Base-by-base conservation (phyloP, 2,113 vertebrate genomes). In the Danionella cerebrum region DNA sequence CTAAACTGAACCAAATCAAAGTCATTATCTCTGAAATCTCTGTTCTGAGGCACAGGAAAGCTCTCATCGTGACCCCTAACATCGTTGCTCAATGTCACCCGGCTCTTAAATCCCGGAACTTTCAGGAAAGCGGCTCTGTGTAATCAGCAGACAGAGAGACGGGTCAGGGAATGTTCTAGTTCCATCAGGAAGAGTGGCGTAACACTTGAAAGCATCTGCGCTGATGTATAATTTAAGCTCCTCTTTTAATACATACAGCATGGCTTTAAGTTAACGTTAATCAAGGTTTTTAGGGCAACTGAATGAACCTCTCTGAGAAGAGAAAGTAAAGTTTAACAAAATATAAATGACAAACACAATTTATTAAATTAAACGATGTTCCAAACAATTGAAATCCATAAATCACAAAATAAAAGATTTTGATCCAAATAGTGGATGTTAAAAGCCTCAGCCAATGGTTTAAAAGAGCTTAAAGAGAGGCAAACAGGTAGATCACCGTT, bases 1-100 rank as follows among this genome's bases (percentile, higher is more conserved):
- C 45, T 41, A 4, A 65, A 51, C 36, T 27, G 52, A 9, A 52
- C 63, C 21, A 27, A 67, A 70, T 64, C 48, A 55, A 55, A 63
- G 16, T 6, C 39, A 60, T 74, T 66, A 60, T 74, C 70, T 16
- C 29, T 10, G 27, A 39, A n/a, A 47, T 53, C 45, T 59, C 18
- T 18, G 58, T 10, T 42, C 12, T 70, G 45, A 58, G 16, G 47
- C 51, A 44, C 62, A 65, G 12, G 53, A 21, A 52, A 48, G 42
- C 25, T 52, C 67, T 66, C 41, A 60, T 67, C 53, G 39, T 7
- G 22, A 60, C 13, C 44, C 10, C 27, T 6, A 35, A 31, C 39
- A 50, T 55, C 67, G 53, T 65, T 53, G 53, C 14, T 65, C 55
- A 55, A 21, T 2, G 60, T 22, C 27, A 51, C 44, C 58, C 10